Conservation (phyloP, 2,888 invertebrate species). For the Hermaeophaga mercurialis region DNA sequence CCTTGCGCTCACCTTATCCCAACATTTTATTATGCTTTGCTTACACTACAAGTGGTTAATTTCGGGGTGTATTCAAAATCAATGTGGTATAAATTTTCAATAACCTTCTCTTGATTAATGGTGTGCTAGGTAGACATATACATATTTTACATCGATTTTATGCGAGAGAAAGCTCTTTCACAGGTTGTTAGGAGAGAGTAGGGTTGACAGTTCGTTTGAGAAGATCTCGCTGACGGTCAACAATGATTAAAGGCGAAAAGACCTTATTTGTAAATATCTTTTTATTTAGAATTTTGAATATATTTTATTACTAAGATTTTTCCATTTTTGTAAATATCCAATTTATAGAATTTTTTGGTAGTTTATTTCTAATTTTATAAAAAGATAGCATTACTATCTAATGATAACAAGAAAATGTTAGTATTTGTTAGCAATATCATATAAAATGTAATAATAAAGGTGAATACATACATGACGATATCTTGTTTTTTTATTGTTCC, state of each 20-base stretch:
- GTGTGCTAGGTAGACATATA: slow-evolving; percentile 29
- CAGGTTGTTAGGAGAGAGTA: slow-evolving; percentile 17
- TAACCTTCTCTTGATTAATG: slow-evolving; percentile 32
- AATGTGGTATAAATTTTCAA: slow-evolving; percentile 36
- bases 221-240: neutral
- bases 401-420: too few relatives aligned
- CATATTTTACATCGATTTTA: slow-evolving; percentile 32
- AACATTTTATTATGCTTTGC: slow-evolving; percentile 19
- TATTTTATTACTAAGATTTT: too few relatives aligned
- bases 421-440: too few relatives aligned
- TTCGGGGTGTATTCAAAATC: slow-evolving; percentile 31
- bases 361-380: too few relatives aligned
- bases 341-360: too few relatives aligned
- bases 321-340: too few relatives aligned
- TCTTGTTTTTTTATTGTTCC: slow-evolving; percentile 11
- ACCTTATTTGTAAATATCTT: too few relatives aligned
- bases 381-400: too few relatives aligned
- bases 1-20: too few relatives aligned
- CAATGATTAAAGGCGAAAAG: neutral
- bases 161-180: slow-evolving; percentile 12
- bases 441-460: too few relatives aligned
- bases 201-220: slow-evolving; percentile 15
- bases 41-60: slow-evolving; percentile 30
- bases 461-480: too few relatives aligned
- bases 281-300: too few relatives aligned